Conservation (phyloP, 2,113 vertebrate genomes). For the Gasterosteus aculeatus region DNA sequence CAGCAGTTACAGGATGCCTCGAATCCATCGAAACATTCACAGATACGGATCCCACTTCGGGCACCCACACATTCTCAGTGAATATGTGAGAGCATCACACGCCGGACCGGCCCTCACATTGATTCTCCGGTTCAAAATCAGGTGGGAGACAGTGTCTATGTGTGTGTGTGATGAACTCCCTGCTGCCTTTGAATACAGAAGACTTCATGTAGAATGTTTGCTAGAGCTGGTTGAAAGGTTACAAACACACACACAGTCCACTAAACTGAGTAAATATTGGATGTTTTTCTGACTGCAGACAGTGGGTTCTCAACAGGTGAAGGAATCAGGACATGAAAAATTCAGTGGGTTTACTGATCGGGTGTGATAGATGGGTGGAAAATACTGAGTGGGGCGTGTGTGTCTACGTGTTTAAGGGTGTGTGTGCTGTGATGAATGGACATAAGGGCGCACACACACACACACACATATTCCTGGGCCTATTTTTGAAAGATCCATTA, state of each 20-base stretch:
- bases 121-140: slow-evolving; percentile 45
- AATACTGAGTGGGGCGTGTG: not conserved
- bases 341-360: slow-evolving; percentile 48
- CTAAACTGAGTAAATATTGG: slow-evolving; percentile 50
- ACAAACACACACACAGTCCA: not conserved
- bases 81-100: slow-evolving; percentile 62
- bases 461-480: too few species aligned
- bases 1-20: slow-evolving; percentile 49
- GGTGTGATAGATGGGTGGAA: slow-evolving; percentile 42
- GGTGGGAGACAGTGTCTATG: slow-evolving; percentile 16
- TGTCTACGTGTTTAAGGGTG: not conserved
- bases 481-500: not conserved
- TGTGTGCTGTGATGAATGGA: slow-evolving; percentile 30
- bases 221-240: not conserved
- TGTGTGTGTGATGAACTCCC: slow-evolving; percentile 11
- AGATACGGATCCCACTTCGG: slow-evolving; percentile 63
- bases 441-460: not conserved
- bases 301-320: slow-evolving; percentile 54
- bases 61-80: slow-evolving; percentile 54
- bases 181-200: slow-evolving; percentile 49
- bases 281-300: slow-evolving; percentile 37
- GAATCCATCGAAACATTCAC: slow-evolving; percentile 68
- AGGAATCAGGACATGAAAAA: slow-evolving; percentile 55
- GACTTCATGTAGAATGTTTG: slow-evolving; percentile 36
- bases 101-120: slow-evolving; percentile 54